Evolutionary conservation across 2,113 vertebrate genomes (phyloP), one percentile per base, ranked within the genome.

Genomic region (Cebidichthys violaceus): DNA sequence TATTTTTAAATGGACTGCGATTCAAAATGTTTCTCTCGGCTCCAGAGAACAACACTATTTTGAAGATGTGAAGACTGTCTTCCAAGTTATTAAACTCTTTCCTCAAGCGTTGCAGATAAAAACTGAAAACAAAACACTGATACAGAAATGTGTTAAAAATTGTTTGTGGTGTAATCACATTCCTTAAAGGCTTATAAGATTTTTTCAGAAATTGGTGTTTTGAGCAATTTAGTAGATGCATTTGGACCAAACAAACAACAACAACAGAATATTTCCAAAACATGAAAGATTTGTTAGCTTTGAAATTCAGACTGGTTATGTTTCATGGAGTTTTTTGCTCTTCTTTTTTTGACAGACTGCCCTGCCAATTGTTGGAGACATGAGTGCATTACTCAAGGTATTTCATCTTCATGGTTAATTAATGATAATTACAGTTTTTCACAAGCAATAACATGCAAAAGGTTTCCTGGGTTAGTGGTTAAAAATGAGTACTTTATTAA

Each of bases 321-420:
- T 70, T 24, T 86, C 33, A 64, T 52, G 11, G 47, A 50, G 75
- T 71, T 29, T 35, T 60, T 60, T 70, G 11, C 65, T 70, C n/a
- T n/a, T 10, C 52, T 73, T 68, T 85, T 64, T 70, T 54, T 79
- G 37, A 88, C 91, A 99, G 98, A 95, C 97, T 83, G 97, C 98
- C 65, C 94, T 99, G 88, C 98, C 98, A 57, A 97, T 99, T 69
- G 92, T 99, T 82, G 96, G 97, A 94, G 98, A 99, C 83, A 96
- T 97, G 83, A 95, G 97, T 20, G 91, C 95, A 82, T 86, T 97
- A 81, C 86, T 99, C 45, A 99, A 99, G 97, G 98, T 99, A 97
- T 71, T 62, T 78, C 41, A 52, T 62, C 68, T 37, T 81, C 15
- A 33, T n/a, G 72, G 39, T 70, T 57, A 39, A 75, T 70, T 57